Base-by-base conservation (phyloP, 2,113 vertebrate genomes). In the Propithecus coquereli region DNA sequence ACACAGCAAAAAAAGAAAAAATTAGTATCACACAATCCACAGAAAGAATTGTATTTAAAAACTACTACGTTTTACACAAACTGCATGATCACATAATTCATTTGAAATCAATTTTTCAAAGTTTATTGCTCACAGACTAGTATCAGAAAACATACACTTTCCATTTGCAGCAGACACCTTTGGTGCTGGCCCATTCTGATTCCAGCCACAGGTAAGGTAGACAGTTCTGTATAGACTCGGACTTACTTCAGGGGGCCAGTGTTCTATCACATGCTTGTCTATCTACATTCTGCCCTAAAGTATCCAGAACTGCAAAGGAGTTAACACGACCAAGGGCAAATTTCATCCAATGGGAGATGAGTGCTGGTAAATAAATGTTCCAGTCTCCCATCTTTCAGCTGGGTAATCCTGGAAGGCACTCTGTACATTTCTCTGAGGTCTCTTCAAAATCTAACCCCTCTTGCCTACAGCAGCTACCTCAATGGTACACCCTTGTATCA, bases 31-130 rank as follows among this genome's bases (percentile, higher is more conserved):
- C 32, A 93, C 16, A 96, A 76, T 25, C 32, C 25, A 94, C 5
- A 89, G 18, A 91, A 50, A 84, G 45, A 70, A 82, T 11, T 86
- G 32, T 66, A 94, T 73, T 94, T 30, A 66, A 88, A 95, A 90
- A 66, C 17, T 34, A n/a, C 13, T 79, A 63, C 1, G 81, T 82
- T 90, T 96, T 82, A 95, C 1, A 95, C 18, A 96, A 90, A 61
- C 66, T 81, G 12, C 23, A 94, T 59, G 8, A 90, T 61, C 63
- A 91, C 32, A 95, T 54, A 89, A 89, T 70, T 95, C 68, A 81
- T 52, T 22, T 57, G 54, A 93, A 88, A 59, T 87, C 23, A 59
- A 34, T 50, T 63, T 83, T 90, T 82, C 79, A 96, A 93, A 91
- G 9, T 25, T 87, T 57, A 84, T 12, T 91, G 43, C 30, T 86